Conservation (phyloP, 2,888 invertebrate genomes). For the Meteorus cinctellus region DNA sequence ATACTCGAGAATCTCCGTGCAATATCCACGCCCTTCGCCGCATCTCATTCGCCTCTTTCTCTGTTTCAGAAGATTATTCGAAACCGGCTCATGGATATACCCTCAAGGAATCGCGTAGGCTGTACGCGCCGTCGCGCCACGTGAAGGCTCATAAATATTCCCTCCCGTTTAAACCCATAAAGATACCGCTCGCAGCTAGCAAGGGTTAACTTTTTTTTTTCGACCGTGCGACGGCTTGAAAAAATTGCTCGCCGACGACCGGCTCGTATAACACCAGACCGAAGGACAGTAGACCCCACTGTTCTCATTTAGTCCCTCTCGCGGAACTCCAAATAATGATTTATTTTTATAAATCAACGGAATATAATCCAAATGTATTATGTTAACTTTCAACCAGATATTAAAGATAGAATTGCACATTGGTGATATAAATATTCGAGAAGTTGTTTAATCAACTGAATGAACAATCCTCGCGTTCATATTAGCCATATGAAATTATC, state of each 20-base stretch:
- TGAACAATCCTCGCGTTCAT: background rate
- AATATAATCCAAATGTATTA: background rate
- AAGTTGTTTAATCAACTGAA: too few species aligned
- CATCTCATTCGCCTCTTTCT: slow-evolving; percentile 22
- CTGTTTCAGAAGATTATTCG: slow-evolving; percentile 31
- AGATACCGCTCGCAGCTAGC: slow-evolving; percentile 69
- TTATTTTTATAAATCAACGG: background rate
- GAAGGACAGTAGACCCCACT: slow-evolving; percentile 63
- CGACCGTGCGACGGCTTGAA: slow-evolving; percentile 25
- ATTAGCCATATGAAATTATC: background rate
- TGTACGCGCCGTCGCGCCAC: slow-evolving; percentile 51
- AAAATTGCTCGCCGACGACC: slow-evolving; percentile 35
- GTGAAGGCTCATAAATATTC: slow-evolving; percentile 71
- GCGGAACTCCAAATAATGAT: background rate
- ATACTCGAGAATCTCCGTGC: slow-evolving; percentile 17
- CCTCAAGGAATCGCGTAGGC: slow-evolving; percentile 52
- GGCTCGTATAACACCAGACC: slow-evolving; percentile 48
- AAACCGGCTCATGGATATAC: slow-evolving; percentile 40
- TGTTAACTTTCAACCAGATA: background rate
- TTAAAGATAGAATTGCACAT: too few species aligned
- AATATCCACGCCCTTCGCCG: slow-evolving; percentile 37
- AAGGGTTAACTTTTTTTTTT: slow-evolving; percentile 67
- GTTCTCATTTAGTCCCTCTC: slow-evolving; percentile 56
- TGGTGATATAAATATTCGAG: too few species aligned
- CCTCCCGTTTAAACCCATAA: slow-evolving; percentile 66